Conservation (phyloP, 2,113 vertebrate genomes). For the Myrmecophaga tridactyla region DNA sequence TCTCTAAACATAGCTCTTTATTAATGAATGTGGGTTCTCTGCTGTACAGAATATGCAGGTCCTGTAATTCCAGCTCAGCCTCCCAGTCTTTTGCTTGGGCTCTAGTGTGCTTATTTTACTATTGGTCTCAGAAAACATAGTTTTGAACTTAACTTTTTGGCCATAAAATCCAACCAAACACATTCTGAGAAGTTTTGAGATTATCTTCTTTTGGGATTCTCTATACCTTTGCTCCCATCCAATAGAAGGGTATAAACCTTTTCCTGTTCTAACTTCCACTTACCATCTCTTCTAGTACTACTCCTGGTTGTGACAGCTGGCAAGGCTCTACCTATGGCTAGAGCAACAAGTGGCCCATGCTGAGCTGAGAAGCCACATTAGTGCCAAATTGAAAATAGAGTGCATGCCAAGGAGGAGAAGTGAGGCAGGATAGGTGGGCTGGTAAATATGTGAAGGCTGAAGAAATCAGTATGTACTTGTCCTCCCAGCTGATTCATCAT, state of each 20-base stretch:
- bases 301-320: not conserved
- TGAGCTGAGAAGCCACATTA: not conserved
- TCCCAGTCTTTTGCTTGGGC: not conserved
- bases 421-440: not conserved
- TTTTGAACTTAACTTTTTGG: constrained; percentile 26
- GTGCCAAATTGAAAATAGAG: not conserved
- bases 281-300: not conserved
- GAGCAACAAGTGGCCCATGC: not conserved
- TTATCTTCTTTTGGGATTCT: constrained; percentile 8
- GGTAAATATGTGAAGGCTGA: not conserved
- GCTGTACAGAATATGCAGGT: not conserved
- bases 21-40: constrained; percentile 17
- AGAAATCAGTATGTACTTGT: not conserved
- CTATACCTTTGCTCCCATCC: not conserved
- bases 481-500: not conserved
- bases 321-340: not conserved
- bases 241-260: not conserved
- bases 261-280: not conserved
- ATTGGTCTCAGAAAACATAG: not conserved
- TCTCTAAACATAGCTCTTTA: not conserved
- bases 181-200: not conserved
- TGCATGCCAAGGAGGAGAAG: not conserved
- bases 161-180: constrained; percentile 34
- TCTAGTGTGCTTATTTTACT: not conserved
- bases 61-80: not conserved